Evolutionary conservation across 2,797 vertebrate species (phyloP).

Genomic region (Cygnus olor): DNA sequence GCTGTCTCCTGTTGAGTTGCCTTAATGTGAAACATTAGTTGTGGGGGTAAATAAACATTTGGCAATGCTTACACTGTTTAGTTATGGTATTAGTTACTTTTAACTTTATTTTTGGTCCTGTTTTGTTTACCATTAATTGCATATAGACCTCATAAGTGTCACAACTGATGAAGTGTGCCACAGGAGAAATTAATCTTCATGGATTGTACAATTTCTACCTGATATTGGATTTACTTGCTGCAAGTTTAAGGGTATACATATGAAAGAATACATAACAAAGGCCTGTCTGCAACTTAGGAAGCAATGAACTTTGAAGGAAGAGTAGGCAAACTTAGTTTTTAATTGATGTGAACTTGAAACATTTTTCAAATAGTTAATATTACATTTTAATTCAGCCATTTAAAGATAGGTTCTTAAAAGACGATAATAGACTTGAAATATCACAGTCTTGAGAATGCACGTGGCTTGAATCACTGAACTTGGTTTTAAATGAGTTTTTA

Average conservation of each 20-base stretch:
- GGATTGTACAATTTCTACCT: not conserved
- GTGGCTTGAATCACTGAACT: not conserved
- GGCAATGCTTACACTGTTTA: not conserved
- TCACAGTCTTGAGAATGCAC: not conserved
- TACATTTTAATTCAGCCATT: not conserved
- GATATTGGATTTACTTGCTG: not conserved
- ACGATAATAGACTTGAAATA: not conserved
- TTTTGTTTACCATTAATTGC: fast-evolving
- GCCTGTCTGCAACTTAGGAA: not conserved
- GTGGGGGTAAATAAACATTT: not conserved
- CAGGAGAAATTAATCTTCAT: not conserved
- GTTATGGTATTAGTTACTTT: not conserved
- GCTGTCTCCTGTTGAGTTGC: not conserved
- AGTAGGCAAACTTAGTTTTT: not conserved
- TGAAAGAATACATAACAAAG: not conserved
- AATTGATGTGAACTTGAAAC: not conserved
- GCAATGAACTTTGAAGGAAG: not conserved
- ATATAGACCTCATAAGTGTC: not conserved
- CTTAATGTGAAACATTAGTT: not conserved
- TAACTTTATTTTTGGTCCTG: not conserved
- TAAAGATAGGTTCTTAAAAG: not conserved
- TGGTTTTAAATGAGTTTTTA: not conserved
- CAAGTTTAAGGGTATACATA: not conserved
- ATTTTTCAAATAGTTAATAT: not conserved
- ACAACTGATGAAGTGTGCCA: not conserved